Conservation (phyloP, 2,113 vertebrate genomes). For the Rhinoptilus africanus region DNA sequence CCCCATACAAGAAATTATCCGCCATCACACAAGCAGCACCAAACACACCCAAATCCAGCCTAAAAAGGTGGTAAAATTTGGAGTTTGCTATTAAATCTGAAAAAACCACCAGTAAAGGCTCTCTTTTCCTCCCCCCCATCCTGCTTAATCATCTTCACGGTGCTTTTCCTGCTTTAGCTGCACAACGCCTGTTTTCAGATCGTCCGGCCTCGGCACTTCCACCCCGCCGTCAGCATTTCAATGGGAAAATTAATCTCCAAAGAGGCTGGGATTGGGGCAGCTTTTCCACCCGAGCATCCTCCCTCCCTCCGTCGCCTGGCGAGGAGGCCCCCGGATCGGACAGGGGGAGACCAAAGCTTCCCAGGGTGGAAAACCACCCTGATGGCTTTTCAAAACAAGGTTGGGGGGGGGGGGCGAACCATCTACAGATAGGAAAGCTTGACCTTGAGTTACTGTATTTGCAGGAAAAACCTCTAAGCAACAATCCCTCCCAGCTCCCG, state of each 20-base stretch:
- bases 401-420: fast-evolving
- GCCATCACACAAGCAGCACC: background rate
- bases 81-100: background rate
- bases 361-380: background rate
- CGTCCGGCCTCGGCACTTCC: fast-evolving
- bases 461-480: background rate
- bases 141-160: background rate
- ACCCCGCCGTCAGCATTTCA: background rate
- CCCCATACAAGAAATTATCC: background rate
- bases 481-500: background rate
- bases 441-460: background rate
- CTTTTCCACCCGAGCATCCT: background rate
- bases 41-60: background rate
- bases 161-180: background rate
- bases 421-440: background rate
- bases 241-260: background rate
- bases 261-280: background rate
- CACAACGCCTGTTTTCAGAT: background rate
- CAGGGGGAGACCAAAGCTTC: background rate
- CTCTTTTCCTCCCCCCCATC: background rate
- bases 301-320: background rate
- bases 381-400: background rate
- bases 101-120: background rate
- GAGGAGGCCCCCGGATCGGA: fast-evolving
- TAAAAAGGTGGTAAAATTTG: background rate